These are phyloP conservation scores for Cynocephalus volans DNA, from an alignment of 2,113 vertebrate genomes.

Conservation along the genomic window DNA sequence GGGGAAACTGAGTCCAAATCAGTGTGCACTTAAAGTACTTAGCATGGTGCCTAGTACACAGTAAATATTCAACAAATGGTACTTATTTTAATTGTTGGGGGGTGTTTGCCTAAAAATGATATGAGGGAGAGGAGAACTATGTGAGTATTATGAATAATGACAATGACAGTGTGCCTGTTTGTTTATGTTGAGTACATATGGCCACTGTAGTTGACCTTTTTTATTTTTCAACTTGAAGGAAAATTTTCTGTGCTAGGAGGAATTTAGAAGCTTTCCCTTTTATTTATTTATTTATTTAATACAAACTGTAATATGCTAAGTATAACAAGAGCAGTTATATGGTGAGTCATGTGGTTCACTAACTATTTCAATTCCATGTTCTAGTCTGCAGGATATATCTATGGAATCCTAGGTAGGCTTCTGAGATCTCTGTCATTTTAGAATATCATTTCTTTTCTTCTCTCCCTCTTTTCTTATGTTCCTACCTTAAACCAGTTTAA, in stretches of 20 bases:
- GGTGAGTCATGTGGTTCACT: neutral
- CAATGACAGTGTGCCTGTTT: neutral
- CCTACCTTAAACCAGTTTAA: conserved; percentile 42
- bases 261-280: conserved; percentile 9
- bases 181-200: neutral
- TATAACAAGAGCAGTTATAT: neutral
- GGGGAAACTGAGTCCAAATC: neutral
- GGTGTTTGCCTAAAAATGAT: neutral
- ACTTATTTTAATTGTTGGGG: neutral
- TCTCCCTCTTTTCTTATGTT: neutral
- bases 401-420: neutral
- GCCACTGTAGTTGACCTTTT: neutral
- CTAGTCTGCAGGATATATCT: neutral
- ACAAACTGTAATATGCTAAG: neutral
- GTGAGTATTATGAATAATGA: neutral
- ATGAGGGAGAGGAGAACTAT: neutral
- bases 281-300: neutral
- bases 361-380: neutral
- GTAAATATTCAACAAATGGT: neutral
- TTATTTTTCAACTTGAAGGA: neutral
- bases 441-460: neutral
- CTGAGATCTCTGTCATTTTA: conserved; percentile 7
- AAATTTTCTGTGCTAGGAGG: neutral
- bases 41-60: neutral
- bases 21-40: neutral